phyloP scores from a whole-genome alignment of 2,113 vertebrate species.

The Sarotherodon lohbergeri region DNA sequence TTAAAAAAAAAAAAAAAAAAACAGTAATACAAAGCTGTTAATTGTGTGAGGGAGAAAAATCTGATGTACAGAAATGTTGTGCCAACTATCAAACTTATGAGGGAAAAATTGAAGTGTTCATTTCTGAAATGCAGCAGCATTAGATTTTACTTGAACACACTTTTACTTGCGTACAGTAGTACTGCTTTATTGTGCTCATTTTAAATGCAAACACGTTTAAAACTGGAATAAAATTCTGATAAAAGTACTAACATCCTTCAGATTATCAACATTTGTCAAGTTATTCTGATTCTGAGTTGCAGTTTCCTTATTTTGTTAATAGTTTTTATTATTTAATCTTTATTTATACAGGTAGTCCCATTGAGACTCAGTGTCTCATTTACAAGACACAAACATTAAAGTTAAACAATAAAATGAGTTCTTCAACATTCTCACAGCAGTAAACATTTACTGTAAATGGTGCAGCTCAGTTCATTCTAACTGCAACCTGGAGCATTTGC shows the following conservation, averaged over 20 bases:
- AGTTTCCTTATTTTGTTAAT: not conserved
- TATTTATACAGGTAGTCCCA: not conserved
- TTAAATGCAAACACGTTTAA: not conserved
- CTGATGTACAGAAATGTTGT: not conserved
- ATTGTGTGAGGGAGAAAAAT: rapidly evolving
- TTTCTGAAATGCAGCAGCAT: not conserved
- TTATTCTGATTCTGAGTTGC: rapidly evolving
- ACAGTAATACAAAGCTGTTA: not conserved
- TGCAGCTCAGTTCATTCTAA: too few species aligned
- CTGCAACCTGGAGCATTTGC: too few species aligned
- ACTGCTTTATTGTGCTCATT: not conserved
- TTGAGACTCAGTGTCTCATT: not conserved
- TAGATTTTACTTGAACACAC: not conserved
- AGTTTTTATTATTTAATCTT: not conserved
- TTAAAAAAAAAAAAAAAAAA: not conserved
- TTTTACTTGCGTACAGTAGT: not conserved
- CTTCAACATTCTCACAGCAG: not conserved
- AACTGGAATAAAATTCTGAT: not conserved
- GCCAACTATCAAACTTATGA: not conserved
- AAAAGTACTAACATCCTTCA: not conserved
- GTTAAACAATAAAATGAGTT: not conserved
- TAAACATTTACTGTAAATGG: not conserved
- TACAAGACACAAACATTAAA: not conserved
- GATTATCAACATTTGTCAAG: not conserved
- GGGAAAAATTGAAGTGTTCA: not conserved